A percentile compares a stretch with the other conserved stretches of the same genome.
Evolutionary conservation across 2,113 vertebrate species (phyloP).

Genomic region (Apteryx owenii): DNA sequence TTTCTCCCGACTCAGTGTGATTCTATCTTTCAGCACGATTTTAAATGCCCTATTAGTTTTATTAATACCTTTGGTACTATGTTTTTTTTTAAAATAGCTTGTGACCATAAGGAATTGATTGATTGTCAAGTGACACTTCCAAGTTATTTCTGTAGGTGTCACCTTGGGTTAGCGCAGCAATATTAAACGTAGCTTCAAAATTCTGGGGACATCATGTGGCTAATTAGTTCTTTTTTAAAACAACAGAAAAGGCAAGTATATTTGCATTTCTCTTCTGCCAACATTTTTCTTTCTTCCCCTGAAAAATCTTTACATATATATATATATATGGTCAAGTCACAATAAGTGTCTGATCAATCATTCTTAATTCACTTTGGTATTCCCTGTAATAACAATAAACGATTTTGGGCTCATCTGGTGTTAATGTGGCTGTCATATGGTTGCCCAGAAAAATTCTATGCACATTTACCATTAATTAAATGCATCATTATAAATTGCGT

Average conservation of each 20-base stretch:
- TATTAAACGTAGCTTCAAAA: neutral
- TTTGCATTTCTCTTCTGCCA: neutral
- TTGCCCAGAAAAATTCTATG: slow-evolving; percentile 60
- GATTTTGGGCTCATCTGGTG: slow-evolving; percentile 75
- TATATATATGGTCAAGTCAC: slow-evolving; percentile 22
- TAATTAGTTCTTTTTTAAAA: slow-evolving; percentile 2
- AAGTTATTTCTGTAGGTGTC: slow-evolving; percentile 62
- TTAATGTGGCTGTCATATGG: slow-evolving; percentile 73
- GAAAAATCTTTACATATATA: neutral
- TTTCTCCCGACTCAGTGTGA: fast-evolving
- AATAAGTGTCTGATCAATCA: slow-evolving; percentile 11
- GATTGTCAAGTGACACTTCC: slow-evolving; percentile 48
- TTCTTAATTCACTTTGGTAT: slow-evolving; percentile 45
- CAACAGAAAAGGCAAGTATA: neutral
- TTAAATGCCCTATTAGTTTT: slow-evolving; percentile 9
- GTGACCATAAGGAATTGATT: slow-evolving; percentile 2
- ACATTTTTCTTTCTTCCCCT: slow-evolving; percentile 21
- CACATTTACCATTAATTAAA: slow-evolving; percentile 72
- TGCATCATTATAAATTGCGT: slow-evolving; percentile 57
- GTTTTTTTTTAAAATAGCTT: neutral
- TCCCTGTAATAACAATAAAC: slow-evolving; percentile 51
- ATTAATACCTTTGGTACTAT: neutral
- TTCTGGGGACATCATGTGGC: neutral
- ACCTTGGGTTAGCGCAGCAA: neutral
- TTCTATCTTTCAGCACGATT: neutral